Conservation (phyloP, 2,113 vertebrate species). For the Elanus axillaris region DNA sequence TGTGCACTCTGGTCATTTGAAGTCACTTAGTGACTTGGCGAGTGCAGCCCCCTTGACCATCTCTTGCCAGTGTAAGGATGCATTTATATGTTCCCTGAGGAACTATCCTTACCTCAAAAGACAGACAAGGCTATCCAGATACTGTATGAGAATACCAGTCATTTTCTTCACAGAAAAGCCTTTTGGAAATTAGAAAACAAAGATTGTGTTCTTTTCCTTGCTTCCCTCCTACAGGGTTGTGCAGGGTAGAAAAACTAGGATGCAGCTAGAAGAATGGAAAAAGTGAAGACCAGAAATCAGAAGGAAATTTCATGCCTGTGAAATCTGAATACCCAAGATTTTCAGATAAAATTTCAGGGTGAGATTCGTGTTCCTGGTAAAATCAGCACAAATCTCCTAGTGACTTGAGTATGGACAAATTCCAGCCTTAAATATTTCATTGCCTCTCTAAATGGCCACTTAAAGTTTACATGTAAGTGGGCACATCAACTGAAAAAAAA, state of each 20-base stretch:
- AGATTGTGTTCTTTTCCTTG: neutral
- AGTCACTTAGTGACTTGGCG: neutral
- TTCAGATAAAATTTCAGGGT: neutral
- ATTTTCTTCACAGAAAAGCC: neutral
- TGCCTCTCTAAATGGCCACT: neutral
- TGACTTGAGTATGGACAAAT: neutral
- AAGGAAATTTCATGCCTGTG: neutral
- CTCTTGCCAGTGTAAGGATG: neutral
- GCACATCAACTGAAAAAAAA: neutral
- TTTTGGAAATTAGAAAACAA: neutral
- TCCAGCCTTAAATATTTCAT: neutral
- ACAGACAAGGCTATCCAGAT: neutral
- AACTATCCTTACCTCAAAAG: neutral
- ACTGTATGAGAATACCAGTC: neutral
- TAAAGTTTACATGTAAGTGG: neutral
- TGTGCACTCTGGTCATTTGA: neutral
- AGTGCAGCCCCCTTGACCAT: fast-evolving
- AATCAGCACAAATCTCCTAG: neutral
- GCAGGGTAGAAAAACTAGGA: neutral
- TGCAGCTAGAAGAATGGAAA: neutral
- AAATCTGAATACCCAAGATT: neutral
- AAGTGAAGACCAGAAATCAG: neutral
- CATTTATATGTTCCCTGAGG: neutral
- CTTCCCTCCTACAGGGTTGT: neutral
- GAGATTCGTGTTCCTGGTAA: neutral